A percentile compares a stretch with the other conserved stretches of the same genome.
Evolutionary conservation across 2,113 vertebrate species (phyloP).

Genomic region (Lamprotornis superbus): DNA sequence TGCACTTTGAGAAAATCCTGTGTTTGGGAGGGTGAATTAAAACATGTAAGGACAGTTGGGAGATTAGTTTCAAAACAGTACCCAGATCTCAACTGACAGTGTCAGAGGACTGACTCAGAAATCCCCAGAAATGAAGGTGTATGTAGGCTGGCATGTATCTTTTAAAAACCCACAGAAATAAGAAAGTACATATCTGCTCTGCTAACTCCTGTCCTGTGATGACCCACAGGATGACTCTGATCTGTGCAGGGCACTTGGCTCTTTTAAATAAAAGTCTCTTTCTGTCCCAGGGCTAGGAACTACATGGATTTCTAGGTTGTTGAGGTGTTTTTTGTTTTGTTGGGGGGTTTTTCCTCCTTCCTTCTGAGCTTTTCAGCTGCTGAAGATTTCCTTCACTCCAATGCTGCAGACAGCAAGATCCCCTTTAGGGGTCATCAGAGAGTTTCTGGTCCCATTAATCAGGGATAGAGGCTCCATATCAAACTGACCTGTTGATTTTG

Average conservation of each 20-base stretch:
- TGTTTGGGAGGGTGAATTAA: not conserved
- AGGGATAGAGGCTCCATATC: not conserved
- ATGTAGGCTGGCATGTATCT: not conserved
- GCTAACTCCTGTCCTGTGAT: not conserved
- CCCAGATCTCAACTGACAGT: not conserved
- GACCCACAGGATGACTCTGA: not conserved
- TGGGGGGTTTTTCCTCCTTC: fast-evolving
- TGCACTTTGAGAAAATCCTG: not conserved
- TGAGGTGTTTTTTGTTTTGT: not conserved
- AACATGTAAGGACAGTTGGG: not conserved
- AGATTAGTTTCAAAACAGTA: not conserved
- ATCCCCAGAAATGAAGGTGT: not conserved
- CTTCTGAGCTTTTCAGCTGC: not conserved
- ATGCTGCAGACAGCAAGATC: not conserved
- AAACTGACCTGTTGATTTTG: not conserved
- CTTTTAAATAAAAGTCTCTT: not conserved
- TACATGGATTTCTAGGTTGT: not conserved
- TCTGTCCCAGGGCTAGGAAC: not conserved
- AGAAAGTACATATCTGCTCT: not conserved
- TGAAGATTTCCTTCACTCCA: not conserved
- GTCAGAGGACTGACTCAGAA: not conserved
- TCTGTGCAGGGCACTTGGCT: not conserved
- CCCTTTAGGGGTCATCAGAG: not conserved
- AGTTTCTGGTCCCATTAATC: not conserved
- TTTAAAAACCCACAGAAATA: not conserved